Evolutionary conservation across 2,797 vertebrate genomes (phyloP), one percentile per base, ranked within the genome.

Genomic region (Galaxias olidus): DNA sequence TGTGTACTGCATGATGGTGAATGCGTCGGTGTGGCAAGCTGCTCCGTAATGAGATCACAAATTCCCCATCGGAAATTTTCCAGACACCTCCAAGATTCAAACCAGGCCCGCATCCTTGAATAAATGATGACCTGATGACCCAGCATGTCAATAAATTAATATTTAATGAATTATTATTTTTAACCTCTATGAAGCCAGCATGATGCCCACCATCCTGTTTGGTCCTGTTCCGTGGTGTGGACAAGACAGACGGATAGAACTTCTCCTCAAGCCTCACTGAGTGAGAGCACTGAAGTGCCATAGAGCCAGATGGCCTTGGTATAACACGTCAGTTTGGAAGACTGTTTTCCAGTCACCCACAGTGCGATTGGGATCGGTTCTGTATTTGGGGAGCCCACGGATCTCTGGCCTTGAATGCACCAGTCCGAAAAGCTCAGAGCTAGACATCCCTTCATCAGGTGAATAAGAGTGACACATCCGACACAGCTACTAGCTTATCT

Each of bases 41-140:
- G 55, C 51, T 14, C 40, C 55, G 58, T 30, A 30, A 30, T 30
- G 30, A 30, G 58, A 69, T 68, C 59, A 44, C 51, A 71, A 51
- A 45, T 55, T 55, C 15, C 66, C 71, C 61, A 63, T 65, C 65
- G 65, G 61, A 59, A 48, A 58, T 44, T 15, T 64, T 65, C 17
- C 50, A 17, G 58, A 11, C 41, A 48, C 49, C 44, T 63, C 49
- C 20, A n/a, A 52, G 50, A 52, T 51, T 74, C 57, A 48, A 46
- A 62, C 53, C 2, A 65, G 61, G 54, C 43, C 56, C 18, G 52
- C 51, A 52, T 48, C 62, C 58, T 66, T 71, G 54, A 78, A 71
- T 73, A 72, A 73, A 40, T 70, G 20, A 63, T 58, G 9, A 68
- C 48, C 60, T 61, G 10, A 48, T 69, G 64, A 61, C 60, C 56